phyloP scores from a whole-genome alignment of 2,797 vertebrate genomes.

The Paramormyrops hopkinsi region DNA sequence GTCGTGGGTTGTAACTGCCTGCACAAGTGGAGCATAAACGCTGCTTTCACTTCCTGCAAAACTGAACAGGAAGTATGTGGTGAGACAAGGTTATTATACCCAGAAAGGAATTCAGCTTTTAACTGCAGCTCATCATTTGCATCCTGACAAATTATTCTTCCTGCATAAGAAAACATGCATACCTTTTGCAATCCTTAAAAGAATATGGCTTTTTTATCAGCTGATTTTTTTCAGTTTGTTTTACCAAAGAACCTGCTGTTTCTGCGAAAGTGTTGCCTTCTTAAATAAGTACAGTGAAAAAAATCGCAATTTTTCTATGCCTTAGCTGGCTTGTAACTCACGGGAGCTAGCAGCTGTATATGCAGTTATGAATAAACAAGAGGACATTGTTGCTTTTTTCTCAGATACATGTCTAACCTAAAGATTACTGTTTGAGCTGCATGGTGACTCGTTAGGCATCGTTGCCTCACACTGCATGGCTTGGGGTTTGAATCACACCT shows the following conservation, averaged over 20 bases:
- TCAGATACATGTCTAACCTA: background rate
- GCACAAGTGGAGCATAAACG: background rate
- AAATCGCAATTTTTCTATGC: background rate
- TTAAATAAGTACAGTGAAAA: background rate
- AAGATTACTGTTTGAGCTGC: background rate
- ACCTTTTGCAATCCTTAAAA: background rate
- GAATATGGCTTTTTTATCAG: background rate
- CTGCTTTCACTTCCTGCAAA: conserved; percentile 23
- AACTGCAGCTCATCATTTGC: background rate
- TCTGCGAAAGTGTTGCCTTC: background rate
- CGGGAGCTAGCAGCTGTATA: background rate
- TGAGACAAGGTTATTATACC: background rate
- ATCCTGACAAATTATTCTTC: background rate
- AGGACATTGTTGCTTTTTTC: background rate
- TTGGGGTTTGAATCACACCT: background rate
- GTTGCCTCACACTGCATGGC: background rate
- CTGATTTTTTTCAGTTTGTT: background rate
- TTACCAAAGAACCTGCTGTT: background rate
- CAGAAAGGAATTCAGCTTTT: background rate
- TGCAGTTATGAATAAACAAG: background rate
- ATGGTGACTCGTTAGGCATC: background rate
- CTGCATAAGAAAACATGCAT: background rate
- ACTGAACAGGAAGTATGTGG: conserved; percentile 26
- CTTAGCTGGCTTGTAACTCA: background rate
- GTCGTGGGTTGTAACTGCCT: background rate